phyloP scores from a whole-genome alignment of 53 echinoderm and acorn worm species.

The Arbacia lixula region DNA sequence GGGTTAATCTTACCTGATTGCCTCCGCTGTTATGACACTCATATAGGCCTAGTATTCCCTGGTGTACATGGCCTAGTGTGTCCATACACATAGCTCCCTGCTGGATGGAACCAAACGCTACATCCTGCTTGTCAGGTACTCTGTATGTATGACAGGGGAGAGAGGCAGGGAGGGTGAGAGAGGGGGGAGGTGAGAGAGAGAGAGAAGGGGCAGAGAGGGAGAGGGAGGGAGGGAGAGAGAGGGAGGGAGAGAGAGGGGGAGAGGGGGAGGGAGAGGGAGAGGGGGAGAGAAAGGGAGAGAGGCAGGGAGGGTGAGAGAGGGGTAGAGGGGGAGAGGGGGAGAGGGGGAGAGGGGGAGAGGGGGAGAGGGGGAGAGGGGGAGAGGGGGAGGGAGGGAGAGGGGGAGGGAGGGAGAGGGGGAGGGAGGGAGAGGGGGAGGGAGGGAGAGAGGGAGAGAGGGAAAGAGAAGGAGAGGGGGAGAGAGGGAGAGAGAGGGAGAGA shows the following conservation, averaged over 20 bases:
- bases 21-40: slow-evolving; percentile 98
- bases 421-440: background rate
- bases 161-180: background rate
- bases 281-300: too few relatives aligned
- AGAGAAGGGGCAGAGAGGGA: background rate
- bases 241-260: background rate
- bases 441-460: background rate
- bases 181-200: background rate
- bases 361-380: background rate
- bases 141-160: slow-evolving; percentile 29
- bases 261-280: too few relatives aligned
- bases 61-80: slow-evolving; percentile 89
- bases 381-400: background rate
- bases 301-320: too few relatives aligned
- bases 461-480: too few relatives aligned
- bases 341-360: background rate
- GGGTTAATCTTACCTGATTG: slow-evolving; percentile 81
- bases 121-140: slow-evolving; percentile 94
- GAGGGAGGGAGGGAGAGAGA: background rate
- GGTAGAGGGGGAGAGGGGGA: background rate
- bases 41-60: slow-evolving; percentile 89
- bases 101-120: slow-evolving; percentile 95
- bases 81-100: slow-evolving; percentile 98
- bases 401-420: too few relatives aligned
- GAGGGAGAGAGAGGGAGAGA: too few relatives aligned